These are phyloP conservation scores for Percina caprodes DNA, from an alignment of 2,113 vertebrate species.

Conservation along the genomic window DNA sequence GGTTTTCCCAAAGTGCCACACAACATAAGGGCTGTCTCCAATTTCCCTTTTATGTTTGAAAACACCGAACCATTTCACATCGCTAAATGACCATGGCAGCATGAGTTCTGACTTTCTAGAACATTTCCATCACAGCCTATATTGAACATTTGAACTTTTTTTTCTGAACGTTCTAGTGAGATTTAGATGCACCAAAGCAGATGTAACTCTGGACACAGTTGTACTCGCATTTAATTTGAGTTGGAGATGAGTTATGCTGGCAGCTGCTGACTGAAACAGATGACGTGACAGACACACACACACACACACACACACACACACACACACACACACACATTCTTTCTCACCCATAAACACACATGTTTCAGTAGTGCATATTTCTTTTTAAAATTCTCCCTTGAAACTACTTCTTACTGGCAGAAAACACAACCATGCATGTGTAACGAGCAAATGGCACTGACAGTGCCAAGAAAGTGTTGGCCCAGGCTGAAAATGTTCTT, in stretches of 20 bases:
- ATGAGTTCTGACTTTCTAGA: neutral
- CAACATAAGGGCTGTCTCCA: conserved; percentile 18
- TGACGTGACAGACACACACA: conserved; percentile 39
- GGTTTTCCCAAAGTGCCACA: conserved; percentile 19
- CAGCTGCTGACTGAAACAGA: conserved; percentile 67
- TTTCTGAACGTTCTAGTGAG: neutral
- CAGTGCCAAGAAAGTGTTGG: conserved; percentile 36
- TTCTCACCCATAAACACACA: conserved; percentile 38
- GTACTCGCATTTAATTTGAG: conserved; percentile 29
- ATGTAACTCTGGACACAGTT: conserved; percentile 13
- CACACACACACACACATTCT: conserved; percentile 16
- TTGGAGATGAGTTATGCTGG: conserved; percentile 49
- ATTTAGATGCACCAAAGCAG: neutral
- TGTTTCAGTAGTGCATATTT: conserved; percentile 7
- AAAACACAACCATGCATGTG: conserved; percentile 4
- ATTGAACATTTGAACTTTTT: conserved; percentile 15
- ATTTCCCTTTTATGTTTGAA: conserved; percentile 47
- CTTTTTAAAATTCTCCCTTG: neutral
- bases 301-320: conserved; percentile 21
- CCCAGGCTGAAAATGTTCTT: conserved; percentile 43
- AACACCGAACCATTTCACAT: conserved; percentile 22
- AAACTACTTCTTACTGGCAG: conserved; percentile 28
- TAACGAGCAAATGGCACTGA: conserved; percentile 14
- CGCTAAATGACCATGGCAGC: conserved; percentile 9
- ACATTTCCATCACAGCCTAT: neutral